A percentile compares a stretch with the other conserved stretches of the same genome.
These are phyloP conservation scores for Phenacoccus solenopsis DNA, from an alignment of 1,140 invertebrate genomes.

Conservation along the genomic window DNA sequence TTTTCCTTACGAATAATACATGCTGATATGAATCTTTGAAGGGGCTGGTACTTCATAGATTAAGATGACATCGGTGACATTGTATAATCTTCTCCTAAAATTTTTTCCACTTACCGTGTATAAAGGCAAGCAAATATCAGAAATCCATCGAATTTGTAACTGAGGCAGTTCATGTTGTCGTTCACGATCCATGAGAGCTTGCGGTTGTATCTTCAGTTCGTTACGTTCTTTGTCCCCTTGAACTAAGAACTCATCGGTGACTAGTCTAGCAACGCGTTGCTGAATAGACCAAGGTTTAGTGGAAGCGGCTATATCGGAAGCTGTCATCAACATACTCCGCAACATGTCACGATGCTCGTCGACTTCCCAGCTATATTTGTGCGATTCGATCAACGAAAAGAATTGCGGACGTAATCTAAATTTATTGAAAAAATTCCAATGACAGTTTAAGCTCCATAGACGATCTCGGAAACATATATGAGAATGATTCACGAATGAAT, in stretches of 20 bases:
- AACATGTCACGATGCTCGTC: slow-evolving; percentile 40
- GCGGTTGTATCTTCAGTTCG: slow-evolving; percentile 41
- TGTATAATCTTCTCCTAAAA: too few relatives aligned
- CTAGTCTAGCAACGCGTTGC: slow-evolving; percentile 36
- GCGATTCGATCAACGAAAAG: slow-evolving; percentile 39
- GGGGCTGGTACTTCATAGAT: too few relatives aligned
- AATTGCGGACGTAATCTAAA: slow-evolving; percentile 36
- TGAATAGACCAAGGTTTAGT: slow-evolving; percentile 53
- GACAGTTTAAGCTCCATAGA: not conserved
- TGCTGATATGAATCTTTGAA: too few relatives aligned
- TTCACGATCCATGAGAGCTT: slow-evolving; percentile 35
- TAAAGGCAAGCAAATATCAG: slow-evolving; percentile 35
- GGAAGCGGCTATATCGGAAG: slow-evolving; percentile 50
- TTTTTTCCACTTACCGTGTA: slow-evolving; percentile 32
- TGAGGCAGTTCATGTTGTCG: slow-evolving; percentile 35
- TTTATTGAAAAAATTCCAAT: not conserved
- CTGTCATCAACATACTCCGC: slow-evolving; percentile 53
- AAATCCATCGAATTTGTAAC: slow-evolving; percentile 36
- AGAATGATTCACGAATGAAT: not conserved
- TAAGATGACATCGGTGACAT: too few relatives aligned
- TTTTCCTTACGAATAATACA: too few relatives aligned
- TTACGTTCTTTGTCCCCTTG: slow-evolving; percentile 48
- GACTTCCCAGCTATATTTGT: slow-evolving; percentile 38
- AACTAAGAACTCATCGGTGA: slow-evolving; percentile 35
- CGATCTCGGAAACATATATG: not conserved